Percentiles rank a stretch among this genome's conserved stretches.
Conservation (phyloP, 2,113 vertebrate genomes). For the Polyodon spathula region DNA sequence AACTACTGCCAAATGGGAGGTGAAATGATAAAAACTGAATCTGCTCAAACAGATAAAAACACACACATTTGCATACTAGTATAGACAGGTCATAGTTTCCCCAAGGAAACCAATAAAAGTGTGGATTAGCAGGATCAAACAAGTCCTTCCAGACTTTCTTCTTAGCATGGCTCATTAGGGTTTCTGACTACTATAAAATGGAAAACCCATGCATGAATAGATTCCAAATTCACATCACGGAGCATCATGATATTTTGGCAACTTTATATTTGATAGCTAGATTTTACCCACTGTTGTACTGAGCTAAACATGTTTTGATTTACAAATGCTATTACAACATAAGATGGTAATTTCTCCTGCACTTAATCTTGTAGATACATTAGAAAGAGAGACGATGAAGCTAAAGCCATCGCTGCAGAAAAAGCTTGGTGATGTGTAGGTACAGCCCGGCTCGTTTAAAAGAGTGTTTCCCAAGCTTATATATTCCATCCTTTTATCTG, state of each 20-base stretch:
- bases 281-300: slow-evolving; percentile 25
- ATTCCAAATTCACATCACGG: slow-evolving; percentile 50
- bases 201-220: slow-evolving; percentile 31
- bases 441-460: too few species aligned
- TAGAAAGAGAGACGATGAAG: slow-evolving; percentile 23
- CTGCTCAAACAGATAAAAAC: not conserved
- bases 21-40: slow-evolving; percentile 1
- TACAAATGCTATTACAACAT: slow-evolving; percentile 55
- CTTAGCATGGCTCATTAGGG: slow-evolving; percentile 13
- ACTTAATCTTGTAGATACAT: slow-evolving; percentile 56
- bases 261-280: slow-evolving; percentile 42
- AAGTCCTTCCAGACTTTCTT: slow-evolving; percentile 16
- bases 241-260: slow-evolving; percentile 32
- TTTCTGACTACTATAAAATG: not conserved
- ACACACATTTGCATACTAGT: too few species aligned
- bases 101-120: slow-evolving; percentile 24
- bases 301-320: slow-evolving; percentile 42
- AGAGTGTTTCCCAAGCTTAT: too few species aligned
- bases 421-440: too few species aligned
- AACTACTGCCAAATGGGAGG: too few species aligned
- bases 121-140: slow-evolving; percentile 27
- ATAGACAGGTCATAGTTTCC: slow-evolving; percentile 8
- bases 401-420: slow-evolving; percentile 12
- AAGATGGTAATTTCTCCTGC: slow-evolving; percentile 48
- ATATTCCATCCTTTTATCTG: too few species aligned